Evolutionary conservation across 2,113 vertebrate genomes (phyloP).

Genomic region (Takifugu bimaculatus): DNA sequence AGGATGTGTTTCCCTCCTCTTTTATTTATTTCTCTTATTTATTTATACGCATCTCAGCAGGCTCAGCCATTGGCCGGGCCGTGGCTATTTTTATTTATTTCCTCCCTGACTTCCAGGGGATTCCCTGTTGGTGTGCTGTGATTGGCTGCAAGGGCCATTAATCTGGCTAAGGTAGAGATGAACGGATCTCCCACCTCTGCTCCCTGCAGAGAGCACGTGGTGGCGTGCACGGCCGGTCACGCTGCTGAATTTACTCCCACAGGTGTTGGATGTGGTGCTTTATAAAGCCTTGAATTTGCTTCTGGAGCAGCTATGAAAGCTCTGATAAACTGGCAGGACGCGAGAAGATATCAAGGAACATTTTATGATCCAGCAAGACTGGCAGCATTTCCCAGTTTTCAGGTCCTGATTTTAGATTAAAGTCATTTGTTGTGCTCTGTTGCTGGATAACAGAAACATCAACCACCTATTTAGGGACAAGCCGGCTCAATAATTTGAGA

Average conservation of each 20-base stretch:
- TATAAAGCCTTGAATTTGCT: too few relatives aligned
- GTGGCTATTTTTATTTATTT: slow-evolving; percentile 50
- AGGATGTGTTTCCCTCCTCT: slow-evolving; percentile 70
- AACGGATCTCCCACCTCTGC: slow-evolving; percentile 16
- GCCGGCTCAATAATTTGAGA: too few relatives aligned
- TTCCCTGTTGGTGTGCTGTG: slow-evolving; percentile 49
- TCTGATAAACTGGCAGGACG: too few relatives aligned
- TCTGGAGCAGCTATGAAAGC: too few relatives aligned
- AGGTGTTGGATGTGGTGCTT: slow-evolving; percentile 16
- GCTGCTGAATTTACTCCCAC: slow-evolving; percentile 18
- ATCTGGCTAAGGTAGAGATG: slow-evolving; percentile 44
- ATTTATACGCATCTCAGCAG: slow-evolving; percentile 62
- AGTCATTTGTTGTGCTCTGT: too few relatives aligned
- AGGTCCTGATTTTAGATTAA: too few relatives aligned
- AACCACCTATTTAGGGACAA: too few relatives aligned
- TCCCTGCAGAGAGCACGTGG: slow-evolving; percentile 11
- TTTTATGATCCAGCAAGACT: too few relatives aligned
- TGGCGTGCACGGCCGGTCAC: slow-evolving; percentile 35
- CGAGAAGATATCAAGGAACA: too few relatives aligned
- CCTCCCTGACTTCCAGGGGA: slow-evolving; percentile 53
- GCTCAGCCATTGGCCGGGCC: slow-evolving; percentile 48
- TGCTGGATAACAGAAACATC: too few relatives aligned
- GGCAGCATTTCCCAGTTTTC: too few relatives aligned
- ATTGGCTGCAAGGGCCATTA: slow-evolving; percentile 59
- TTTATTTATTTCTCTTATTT: slow-evolving; percentile 73